Percentiles rank a stretch among this genome's conserved stretches.
Conservation (phyloP, 2,113 vertebrate genomes). For the Rallus limicola region DNA sequence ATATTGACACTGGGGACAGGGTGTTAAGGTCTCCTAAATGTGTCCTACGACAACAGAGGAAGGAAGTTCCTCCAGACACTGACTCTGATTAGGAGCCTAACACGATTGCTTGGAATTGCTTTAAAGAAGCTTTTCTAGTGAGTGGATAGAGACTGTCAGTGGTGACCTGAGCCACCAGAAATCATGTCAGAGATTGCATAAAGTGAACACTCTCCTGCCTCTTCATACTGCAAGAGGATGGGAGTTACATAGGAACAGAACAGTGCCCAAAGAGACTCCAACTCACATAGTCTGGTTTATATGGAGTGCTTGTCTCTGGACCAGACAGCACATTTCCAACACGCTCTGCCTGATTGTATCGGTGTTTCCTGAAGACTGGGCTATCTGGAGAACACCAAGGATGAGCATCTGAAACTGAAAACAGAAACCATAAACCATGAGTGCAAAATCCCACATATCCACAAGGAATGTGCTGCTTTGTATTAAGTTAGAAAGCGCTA, state of each 20-base stretch:
- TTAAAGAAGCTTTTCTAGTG: not conserved
- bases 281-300: conserved; percentile 86
- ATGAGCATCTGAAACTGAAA: conserved; percentile 72
- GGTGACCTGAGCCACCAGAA: not conserved
- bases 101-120: not conserved
- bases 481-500: conserved; percentile 61
- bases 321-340: conserved; percentile 52
- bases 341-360: conserved; percentile 67
- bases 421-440: not conserved
- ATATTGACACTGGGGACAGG: not conserved
- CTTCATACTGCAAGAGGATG: not conserved
- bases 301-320: conserved; percentile 69
- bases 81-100: not conserved
- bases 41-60: not conserved
- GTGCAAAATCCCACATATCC: not conserved
- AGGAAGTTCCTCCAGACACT: not conserved
- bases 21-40: not conserved
- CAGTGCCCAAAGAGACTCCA: not conserved
- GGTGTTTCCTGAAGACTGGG: conserved; percentile 68
- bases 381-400: conserved; percentile 64
- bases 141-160: not conserved
- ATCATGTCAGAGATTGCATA: not conserved
- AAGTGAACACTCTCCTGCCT: not conserved
- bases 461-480: not conserved
- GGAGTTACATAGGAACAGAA: not conserved